phyloP scores from a whole-genome alignment of 2,888 invertebrate species.

The Tridacna crocea region DNA sequence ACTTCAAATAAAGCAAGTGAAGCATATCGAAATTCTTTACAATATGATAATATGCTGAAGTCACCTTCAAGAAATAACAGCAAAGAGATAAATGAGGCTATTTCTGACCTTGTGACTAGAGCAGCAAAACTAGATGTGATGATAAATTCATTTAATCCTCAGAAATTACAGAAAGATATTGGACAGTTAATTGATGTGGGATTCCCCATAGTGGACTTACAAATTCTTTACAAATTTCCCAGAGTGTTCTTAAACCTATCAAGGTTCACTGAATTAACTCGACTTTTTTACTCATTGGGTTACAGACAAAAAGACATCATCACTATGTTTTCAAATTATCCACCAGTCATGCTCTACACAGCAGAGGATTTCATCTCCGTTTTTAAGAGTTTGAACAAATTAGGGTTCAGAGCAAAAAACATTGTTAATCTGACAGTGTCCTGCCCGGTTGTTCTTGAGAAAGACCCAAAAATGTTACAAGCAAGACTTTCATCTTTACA shows the following conservation, averaged over 20 bases:
- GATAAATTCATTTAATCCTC: neutral
- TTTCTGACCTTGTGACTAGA: neutral
- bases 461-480: conserved; percentile 11
- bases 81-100: neutral
- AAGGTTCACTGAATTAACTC: neutral
- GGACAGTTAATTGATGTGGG: neutral
- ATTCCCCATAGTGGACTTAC: neutral
- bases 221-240: neutral
- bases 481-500: conserved; percentile 49
- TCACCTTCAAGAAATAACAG: neutral
- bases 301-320: neutral
- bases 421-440: conserved; percentile 31
- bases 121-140: conserved; percentile 21
- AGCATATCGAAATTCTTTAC: neutral
- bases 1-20: too few relatives aligned
- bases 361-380: neutral
- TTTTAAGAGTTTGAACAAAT: conserved; percentile 30
- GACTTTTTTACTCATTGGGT: neutral
- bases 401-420: conserved; percentile 31
- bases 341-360: neutral
- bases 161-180: neutral
- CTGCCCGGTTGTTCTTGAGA: conserved; percentile 36
- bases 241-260: conserved; percentile 6
- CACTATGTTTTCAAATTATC: conserved; percentile 16
- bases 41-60: neutral